Percentiles rank a stretch among this genome's conserved stretches.
Conservation (phyloP, 23 tunicate genomes). For the Styela clava region DNA sequence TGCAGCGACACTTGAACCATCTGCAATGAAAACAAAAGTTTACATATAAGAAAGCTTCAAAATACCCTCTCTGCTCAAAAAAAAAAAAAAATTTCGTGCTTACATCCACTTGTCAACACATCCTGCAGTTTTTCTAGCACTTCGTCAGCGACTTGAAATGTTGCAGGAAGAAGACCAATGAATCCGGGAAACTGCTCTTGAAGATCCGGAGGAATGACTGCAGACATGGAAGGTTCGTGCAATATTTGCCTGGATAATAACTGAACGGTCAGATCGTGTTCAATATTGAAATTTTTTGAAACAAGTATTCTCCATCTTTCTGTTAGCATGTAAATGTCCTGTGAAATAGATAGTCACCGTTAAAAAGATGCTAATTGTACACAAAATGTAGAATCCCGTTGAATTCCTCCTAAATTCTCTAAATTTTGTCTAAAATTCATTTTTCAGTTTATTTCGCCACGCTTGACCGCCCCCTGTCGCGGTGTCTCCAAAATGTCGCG, state of each 20-base stretch:
- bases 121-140: conserved; percentile 49
- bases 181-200: conserved; percentile 86
- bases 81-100: not conserved
- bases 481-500: too few relatives aligned
- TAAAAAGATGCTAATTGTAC: not conserved
- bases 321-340: conserved; percentile 77
- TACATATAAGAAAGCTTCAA: not conserved
- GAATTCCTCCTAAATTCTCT: too few relatives aligned
- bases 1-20: conserved; percentile 25
- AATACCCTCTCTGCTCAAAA: too few relatives aligned
- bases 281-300: conserved; percentile 66
- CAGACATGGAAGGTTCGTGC: conserved; percentile 26
- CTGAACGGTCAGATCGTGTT: conserved; percentile 63
- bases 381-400: not conserved
- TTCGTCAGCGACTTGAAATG: conserved; percentile 77
- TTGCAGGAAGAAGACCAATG: conserved; percentile 63
- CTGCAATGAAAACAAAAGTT: not conserved
- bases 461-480: too few relatives aligned
- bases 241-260: conserved; percentile 54
- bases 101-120: conserved; percentile 56
- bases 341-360: not conserved
- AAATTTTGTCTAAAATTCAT: too few relatives aligned
- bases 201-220: conserved; percentile 32
- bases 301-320: conserved; percentile 75
- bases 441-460: too few relatives aligned